Conservation (phyloP, 1,140 invertebrate genomes). For the Teleogryllus occipitalis region DNA sequence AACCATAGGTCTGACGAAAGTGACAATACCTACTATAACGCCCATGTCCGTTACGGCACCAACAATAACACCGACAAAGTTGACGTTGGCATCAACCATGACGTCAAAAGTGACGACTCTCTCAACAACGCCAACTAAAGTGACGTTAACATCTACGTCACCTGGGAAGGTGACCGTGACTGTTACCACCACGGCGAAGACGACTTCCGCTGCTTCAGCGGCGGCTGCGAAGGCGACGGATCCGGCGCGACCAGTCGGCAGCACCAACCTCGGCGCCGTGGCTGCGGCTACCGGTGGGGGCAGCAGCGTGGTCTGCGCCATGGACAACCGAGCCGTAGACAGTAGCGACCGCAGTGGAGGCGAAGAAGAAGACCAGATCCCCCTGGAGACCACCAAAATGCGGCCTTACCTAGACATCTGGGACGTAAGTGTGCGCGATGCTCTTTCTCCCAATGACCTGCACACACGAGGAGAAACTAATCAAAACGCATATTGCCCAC, state of each 20-base stretch:
- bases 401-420: conserved; percentile 13
- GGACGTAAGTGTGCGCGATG: conserved; percentile 11
- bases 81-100: too few relatives aligned
- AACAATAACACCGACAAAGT: too few relatives aligned
- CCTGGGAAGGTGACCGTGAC: too few relatives aligned
- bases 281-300: not conserved
- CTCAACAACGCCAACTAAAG: too few relatives aligned
- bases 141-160: too few relatives aligned
- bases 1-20: too few relatives aligned
- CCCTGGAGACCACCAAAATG: not conserved
- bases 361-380: not conserved
- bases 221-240: not conserved
- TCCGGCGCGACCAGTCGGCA: not conserved
- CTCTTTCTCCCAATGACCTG: not conserved
- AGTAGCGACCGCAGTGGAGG: not conserved
- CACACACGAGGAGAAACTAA: not conserved
- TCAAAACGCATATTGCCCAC: too few relatives aligned
- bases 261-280: not conserved
- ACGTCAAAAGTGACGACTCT: too few relatives aligned
- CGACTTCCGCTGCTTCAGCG: not conserved
- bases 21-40: too few relatives aligned
- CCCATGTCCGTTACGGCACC: too few relatives aligned
- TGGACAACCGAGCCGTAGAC: conserved; percentile 7
- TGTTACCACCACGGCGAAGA: too few relatives aligned
- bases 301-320: not conserved